A percentile compares a stretch with the other conserved stretches of the same genome.
Conservation (phyloP, 2,113 vertebrate species). For the Cepphus grylle region DNA sequence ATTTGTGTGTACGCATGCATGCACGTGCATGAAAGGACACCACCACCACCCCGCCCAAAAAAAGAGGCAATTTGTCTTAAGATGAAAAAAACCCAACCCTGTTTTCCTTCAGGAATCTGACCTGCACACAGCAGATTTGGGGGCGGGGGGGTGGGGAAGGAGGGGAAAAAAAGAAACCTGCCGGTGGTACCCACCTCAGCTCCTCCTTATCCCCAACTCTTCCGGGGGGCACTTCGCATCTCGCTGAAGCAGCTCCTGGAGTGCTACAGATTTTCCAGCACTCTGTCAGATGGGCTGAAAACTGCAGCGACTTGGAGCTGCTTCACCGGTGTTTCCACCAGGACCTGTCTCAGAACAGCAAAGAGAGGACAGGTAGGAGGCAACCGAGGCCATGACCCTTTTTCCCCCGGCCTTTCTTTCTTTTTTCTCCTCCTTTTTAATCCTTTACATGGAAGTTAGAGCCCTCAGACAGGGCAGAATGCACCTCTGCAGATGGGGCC, state of each 20-base stretch:
- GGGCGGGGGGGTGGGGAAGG: too few species aligned
- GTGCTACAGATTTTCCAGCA: neutral
- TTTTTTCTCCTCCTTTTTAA: neutral
- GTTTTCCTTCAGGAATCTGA: neutral
- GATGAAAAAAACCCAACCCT: neutral
- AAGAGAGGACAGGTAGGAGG: neutral
- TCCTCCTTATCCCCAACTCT: neutral
- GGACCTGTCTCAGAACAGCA: neutral
- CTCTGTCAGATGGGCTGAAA: neutral
- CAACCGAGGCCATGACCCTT: neutral
- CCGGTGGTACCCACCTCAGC: neutral
- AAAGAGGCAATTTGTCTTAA: neutral
- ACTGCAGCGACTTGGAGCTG: neutral
- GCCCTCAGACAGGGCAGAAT: slow-evolving; percentile 29
- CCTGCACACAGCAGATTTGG: neutral
- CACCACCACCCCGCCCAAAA: too few species aligned
- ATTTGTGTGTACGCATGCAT: neutral
- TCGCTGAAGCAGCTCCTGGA: neutral
- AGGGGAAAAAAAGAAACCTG: neutral
- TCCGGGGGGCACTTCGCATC: neutral
- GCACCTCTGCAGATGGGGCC: neutral
- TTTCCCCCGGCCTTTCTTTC: accelerated
- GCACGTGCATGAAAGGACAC: neutral
- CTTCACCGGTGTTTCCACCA: neutral
- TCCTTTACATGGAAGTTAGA: slow-evolving; percentile 29